Conservation (phyloP, 1,140 invertebrate species). For the Popillia japonica region DNA sequence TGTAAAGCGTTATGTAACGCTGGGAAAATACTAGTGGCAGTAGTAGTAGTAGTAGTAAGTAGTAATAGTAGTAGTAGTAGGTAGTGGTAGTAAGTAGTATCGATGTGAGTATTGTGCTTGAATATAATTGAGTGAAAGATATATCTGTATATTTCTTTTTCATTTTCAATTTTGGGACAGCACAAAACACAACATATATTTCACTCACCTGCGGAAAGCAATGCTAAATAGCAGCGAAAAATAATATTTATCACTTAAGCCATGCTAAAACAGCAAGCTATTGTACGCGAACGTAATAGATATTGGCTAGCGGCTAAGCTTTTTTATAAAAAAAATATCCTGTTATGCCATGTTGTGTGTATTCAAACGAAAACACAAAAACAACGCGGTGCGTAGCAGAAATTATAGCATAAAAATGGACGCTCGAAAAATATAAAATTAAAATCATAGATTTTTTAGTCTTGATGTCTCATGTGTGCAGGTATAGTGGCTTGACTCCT, state of each 20-base stretch:
- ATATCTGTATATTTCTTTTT: slow-evolving; percentile 29
- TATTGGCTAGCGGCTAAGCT: slow-evolving; percentile 11
- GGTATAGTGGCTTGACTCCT: no score
- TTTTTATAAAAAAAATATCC: background rate
- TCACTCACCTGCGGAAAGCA: slow-evolving; percentile 34
- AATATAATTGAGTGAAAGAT: slow-evolving; percentile 35
- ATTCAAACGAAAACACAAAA: slow-evolving; percentile 23
- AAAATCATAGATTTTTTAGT: background rate
- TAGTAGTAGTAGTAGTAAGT: slow-evolving; percentile 28
- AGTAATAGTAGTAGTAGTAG: slow-evolving; percentile 25
- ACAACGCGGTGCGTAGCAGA: slow-evolving; percentile 14
- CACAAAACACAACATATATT: slow-evolving; percentile 37
- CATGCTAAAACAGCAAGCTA: background rate
- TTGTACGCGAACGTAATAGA: background rate
- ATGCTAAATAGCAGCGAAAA: slow-evolving; percentile 7
- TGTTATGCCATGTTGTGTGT: slow-evolving; percentile 22
- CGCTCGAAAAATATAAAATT: slow-evolving; percentile 19
- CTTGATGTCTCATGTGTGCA: no score
- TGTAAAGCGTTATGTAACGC: slow-evolving; percentile 41
- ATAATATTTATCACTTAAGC: slow-evolving; percentile 3
- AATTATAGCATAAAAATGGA: slow-evolving; percentile 17
- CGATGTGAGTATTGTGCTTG: slow-evolving; percentile 39
- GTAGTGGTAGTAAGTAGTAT: slow-evolving; percentile 29
- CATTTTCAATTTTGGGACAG: slow-evolving; percentile 19
- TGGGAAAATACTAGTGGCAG: slow-evolving; percentile 17